Conservation (phyloP, 2,113 vertebrate genomes). For the Halcyon malimbica region DNA sequence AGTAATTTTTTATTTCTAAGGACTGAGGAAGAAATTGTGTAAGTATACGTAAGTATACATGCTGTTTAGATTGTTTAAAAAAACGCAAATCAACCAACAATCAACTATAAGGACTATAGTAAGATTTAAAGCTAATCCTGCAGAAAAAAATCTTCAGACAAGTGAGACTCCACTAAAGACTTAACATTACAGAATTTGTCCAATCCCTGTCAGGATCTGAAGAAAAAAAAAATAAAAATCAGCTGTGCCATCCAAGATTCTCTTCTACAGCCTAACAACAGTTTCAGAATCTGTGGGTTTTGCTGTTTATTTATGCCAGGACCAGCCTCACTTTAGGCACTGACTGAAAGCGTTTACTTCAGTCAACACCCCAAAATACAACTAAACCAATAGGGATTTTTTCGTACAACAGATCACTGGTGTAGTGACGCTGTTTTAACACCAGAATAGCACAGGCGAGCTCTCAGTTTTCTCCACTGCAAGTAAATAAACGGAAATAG, state of each 20-base stretch:
- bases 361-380: not conserved
- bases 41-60: fast-evolving
- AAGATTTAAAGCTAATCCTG: not conserved
- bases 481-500: not conserved
- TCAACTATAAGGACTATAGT: fast-evolving
- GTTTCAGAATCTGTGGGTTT: not conserved
- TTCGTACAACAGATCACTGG: not conserved
- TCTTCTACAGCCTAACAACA: not conserved
- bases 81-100: not conserved
- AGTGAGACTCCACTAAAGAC: not conserved
- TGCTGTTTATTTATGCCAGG: not conserved
- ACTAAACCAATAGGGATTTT: not conserved
- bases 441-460: fast-evolving
- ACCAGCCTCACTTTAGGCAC: not conserved
- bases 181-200: not conserved
- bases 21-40: fast-evolving
- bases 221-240: not conserved
- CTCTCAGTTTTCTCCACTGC: not conserved
- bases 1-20: not conserved
- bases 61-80: not conserved
- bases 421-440: not conserved
- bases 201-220: not conserved
- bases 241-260: fast-evolving
- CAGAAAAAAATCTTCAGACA: not conserved
- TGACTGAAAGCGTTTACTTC: not conserved